These are phyloP conservation scores for Dendroctonus valens DNA, from an alignment of 1,140 invertebrate species.

Conservation along the genomic window DNA sequence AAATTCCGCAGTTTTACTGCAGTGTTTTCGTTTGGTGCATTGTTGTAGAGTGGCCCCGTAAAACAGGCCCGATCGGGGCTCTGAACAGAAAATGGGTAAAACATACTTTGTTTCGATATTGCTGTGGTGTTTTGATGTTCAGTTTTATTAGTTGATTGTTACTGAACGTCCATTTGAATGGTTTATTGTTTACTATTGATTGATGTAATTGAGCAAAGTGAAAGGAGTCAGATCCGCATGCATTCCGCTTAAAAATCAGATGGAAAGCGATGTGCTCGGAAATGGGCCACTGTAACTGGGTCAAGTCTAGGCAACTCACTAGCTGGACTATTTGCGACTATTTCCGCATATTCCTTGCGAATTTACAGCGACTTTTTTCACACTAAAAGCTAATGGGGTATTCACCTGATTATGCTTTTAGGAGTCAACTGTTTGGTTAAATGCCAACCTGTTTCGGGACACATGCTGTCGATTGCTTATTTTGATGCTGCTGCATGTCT, in stretches of 20 bases:
- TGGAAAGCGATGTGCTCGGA: slow-evolving; percentile 28
- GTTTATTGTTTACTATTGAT: slow-evolving; percentile 30
- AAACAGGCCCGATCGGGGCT: slow-evolving; percentile 20
- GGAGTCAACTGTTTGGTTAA: no score
- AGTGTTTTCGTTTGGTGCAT: slow-evolving; percentile 38
- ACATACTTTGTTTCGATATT: slow-evolving; percentile 22
- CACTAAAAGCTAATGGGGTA: no score
- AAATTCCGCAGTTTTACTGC: slow-evolving; percentile 38
- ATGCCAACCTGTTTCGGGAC: no score
- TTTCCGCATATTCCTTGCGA: no score
- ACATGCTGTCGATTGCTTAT: no score
- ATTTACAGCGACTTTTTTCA: no score
- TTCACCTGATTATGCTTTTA: no score
- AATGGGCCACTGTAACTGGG: slow-evolving; percentile 32
- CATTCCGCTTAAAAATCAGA: slow-evolving; percentile 30
- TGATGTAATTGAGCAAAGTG: slow-evolving; percentile 29
- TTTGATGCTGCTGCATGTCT: no score
- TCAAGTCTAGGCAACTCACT: slow-evolving; percentile 28
- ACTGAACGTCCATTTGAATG: background rate
- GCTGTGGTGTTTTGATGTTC: background rate
- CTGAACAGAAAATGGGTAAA: slow-evolving; percentile 23
- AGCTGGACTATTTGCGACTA: background rate
- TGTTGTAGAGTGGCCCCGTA: slow-evolving; percentile 21
- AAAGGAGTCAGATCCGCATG: slow-evolving; percentile 32
- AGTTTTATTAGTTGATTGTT: background rate